Evolutionary conservation across 2,797 vertebrate genomes (phyloP).

Genomic region (Hippocampus kuda): DNA sequence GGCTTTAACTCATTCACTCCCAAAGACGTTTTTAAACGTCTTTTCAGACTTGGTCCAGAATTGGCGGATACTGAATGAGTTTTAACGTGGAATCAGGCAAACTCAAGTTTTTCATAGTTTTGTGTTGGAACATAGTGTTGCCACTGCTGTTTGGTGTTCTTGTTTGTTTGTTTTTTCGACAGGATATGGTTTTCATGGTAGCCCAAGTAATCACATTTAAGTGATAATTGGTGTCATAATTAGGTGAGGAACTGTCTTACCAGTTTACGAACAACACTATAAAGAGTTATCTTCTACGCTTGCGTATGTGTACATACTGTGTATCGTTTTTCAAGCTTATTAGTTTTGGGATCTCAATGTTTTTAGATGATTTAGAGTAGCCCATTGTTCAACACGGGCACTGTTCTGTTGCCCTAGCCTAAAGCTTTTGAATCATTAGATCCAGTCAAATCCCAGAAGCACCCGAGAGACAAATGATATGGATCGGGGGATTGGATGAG

Average conservation of each 20-base stretch:
- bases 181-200: not conserved
- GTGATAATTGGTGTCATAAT: not conserved
- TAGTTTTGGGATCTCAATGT: not conserved
- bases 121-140: not conserved
- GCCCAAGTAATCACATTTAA: not conserved
- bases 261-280: not conserved
- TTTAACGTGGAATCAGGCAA: slow-evolving; percentile 24
- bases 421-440: not conserved
- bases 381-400: not conserved
- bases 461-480: not conserved
- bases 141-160: not conserved
- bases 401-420: not conserved
- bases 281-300: not conserved
- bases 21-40: too few species aligned
- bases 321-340: not conserved
- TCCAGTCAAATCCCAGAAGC: not conserved
- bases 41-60: too few species aligned
- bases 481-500: not conserved
- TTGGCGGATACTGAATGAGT: slow-evolving; percentile 1
- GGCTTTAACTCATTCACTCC: too few species aligned
- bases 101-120: slow-evolving; percentile 1
- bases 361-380: not conserved
- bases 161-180: too few species aligned
- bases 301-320: not conserved
- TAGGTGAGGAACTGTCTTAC: not conserved